These are phyloP conservation scores for Tethea ocularis DNA, from an alignment of 2,888 invertebrate genomes.

Conservation along the genomic window DNA sequence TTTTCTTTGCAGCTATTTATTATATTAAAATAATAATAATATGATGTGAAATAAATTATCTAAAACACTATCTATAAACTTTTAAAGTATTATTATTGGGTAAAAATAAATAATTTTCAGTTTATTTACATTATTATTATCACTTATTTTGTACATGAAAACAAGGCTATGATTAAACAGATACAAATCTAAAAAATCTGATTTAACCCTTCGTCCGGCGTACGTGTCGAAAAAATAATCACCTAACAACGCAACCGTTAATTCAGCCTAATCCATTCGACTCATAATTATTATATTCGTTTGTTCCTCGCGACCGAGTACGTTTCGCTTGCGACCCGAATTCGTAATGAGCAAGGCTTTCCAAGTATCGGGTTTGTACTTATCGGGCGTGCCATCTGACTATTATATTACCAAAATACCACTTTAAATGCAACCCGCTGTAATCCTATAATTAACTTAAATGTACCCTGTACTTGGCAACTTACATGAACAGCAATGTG, in stretches of 20 bases:
- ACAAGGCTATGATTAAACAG: conserved; percentile 18
- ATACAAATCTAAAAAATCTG: conserved; percentile 36
- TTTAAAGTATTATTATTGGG: too few relatives aligned
- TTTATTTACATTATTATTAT: conserved; percentile 4
- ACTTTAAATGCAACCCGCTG: conserved; percentile 76
- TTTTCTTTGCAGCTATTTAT: too few relatives aligned
- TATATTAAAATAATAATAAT: too few relatives aligned
- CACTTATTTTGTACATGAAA: background rate
- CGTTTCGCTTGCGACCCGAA: conserved; percentile 73
- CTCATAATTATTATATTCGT: conserved; percentile 81
- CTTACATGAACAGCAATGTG: conserved; percentile 68
- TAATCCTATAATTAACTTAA: conserved; percentile 82
- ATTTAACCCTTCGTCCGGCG: conserved; percentile 31
- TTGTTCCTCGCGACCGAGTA: conserved; percentile 69
- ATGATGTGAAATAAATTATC: too few relatives aligned
- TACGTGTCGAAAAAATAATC: conserved; percentile 54
- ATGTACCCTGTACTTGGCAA: conserved; percentile 59
- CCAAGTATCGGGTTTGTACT: conserved; percentile 75
- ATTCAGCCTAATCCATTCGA: conserved; percentile 71
- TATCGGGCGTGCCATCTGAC: conserved; percentile 83
- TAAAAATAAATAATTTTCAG: background rate
- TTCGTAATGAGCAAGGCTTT: conserved; percentile 77
- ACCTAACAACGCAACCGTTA: conserved; percentile 58
- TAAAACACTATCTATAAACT: too few relatives aligned
- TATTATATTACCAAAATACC: conserved; percentile 83